Base-by-base conservation (phyloP, 2,113 vertebrate species). In the Monarcha castaneiventris region DNA sequence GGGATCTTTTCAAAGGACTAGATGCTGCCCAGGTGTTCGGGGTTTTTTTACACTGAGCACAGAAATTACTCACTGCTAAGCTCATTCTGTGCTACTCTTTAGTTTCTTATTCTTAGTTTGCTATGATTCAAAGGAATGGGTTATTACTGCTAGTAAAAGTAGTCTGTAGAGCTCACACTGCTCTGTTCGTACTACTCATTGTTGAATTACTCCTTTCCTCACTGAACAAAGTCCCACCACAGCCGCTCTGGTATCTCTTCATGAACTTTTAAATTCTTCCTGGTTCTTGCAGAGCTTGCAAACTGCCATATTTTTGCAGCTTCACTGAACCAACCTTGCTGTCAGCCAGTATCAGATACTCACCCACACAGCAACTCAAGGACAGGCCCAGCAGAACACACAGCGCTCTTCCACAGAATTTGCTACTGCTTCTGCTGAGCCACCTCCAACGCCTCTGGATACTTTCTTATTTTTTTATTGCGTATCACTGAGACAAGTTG, bases 401-500 rank as follows among this genome's bases (percentile, higher is more conserved):
- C n/a, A 43, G 13, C 66, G 22, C 35, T 68, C 17, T 22, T 41
- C 59, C 79, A 84, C 54, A n/a, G n/a, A 73, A 77, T 32, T 56
- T 52, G 41, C 52, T 87, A 11, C 56, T 69, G 27, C 58, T 80
- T 68, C 71, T 85, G 71, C 71, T 55, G 37, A 89, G 43, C 66
- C 4, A 1, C 8, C 22, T 56, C 55, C 44, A 44, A 22, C 0
- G 0, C 78, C 55, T 66, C 37, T 5, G 1, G 27, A 32, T 21
- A 69, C 4, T 11, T 72, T 17, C 27, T 51, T 46, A 43, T 35
- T 82, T 39, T 71, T 90, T 55, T 37, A 56, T 4, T 66, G 44
- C 21, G 0, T 5, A 55, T 49, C 35, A 37, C 30, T 6, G 15
- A 81, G 25, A 67, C 26, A 15, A 16, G 37, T 10, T 84, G 56